A percentile compares a stretch with the other conserved stretches of the same genome.
phyloP scores from a whole-genome alignment of 1,140 invertebrate species.

The Drosophila mayri region DNA sequence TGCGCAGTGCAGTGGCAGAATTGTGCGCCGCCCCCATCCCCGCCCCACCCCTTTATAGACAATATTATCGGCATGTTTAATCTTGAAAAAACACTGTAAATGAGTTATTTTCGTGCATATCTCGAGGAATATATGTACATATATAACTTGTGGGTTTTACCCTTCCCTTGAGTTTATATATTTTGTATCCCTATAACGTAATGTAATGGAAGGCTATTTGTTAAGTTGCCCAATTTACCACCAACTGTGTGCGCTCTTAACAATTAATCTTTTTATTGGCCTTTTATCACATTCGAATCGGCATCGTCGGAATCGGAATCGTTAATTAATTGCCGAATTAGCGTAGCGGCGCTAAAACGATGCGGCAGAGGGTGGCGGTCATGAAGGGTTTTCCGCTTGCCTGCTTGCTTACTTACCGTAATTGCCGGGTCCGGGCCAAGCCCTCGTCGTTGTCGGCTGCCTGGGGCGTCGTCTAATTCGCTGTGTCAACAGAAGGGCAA shows the following conservation, averaged over 20 bases:
- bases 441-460: conserved; percentile 17
- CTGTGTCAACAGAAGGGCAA: conserved; percentile 37
- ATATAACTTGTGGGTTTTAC: not conserved
- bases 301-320: conserved; percentile 25
- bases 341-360: conserved; percentile 29
- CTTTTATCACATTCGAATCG: conserved; percentile 33
- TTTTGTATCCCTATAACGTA: not conserved
- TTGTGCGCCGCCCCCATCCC: not conserved
- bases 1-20: conserved; percentile 50
- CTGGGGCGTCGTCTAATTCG: conserved; percentile 30
- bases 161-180: not conserved
- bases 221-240: conserved; percentile 14
- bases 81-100: conserved; percentile 29
- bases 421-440: conserved; percentile 31
- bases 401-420: conserved; percentile 29
- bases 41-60: not conserved
- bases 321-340: conserved; percentile 74
- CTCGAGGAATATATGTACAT: not conserved
- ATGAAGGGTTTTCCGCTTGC: conserved; percentile 15
- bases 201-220: not conserved
- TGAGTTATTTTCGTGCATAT: conserved; percentile 11
- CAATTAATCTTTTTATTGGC: conserved; percentile 55
- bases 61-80: conserved; percentile 8
- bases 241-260: not conserved
- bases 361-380: not conserved